A percentile compares a stretch with the other conserved stretches of the same genome.
phyloP scores from a whole-genome alignment of 1,140 invertebrate species.

The Drosophila kohkoa region DNA sequence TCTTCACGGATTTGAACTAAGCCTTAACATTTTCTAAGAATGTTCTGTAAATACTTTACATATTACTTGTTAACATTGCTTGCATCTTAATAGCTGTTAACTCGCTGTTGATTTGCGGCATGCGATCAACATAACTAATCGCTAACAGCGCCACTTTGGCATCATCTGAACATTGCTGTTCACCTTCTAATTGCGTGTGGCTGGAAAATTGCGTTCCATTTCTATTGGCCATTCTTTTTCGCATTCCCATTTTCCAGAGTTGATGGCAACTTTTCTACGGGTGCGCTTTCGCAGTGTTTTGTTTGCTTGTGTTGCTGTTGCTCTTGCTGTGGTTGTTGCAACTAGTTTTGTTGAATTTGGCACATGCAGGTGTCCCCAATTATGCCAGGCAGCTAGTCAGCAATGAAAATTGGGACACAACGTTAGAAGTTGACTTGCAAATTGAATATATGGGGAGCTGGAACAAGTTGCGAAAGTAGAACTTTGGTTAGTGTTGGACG shows the following conservation, averaged over 20 bases:
- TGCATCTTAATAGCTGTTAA: background rate
- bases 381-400: conserved; percentile 53
- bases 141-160: background rate
- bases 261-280: conserved; percentile 18
- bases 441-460: conserved; percentile 57
- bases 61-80: background rate
- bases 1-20: no score
- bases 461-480: conserved; percentile 76
- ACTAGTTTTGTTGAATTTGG: conserved; percentile 75
- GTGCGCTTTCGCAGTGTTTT: conserved; percentile 20
- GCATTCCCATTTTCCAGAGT: conserved; percentile 11
- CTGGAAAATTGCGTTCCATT: conserved; percentile 55
- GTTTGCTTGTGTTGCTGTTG: background rate
- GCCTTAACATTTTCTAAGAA: no score
- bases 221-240: conserved; percentile 30
- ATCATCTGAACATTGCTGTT: background rate
- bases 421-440: conserved; percentile 70
- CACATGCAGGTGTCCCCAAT: conserved; percentile 82
- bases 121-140: no score
- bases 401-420: conserved; percentile 70
- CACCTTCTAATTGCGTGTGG: conserved; percentile 48
- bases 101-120: background rate
- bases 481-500: conserved; percentile 52
- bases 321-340: conserved; percentile 22
- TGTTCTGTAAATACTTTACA: no score